phyloP scores from a whole-genome alignment of 53 echinoderm and acorn worm species.

The Holothuria scabra region DNA sequence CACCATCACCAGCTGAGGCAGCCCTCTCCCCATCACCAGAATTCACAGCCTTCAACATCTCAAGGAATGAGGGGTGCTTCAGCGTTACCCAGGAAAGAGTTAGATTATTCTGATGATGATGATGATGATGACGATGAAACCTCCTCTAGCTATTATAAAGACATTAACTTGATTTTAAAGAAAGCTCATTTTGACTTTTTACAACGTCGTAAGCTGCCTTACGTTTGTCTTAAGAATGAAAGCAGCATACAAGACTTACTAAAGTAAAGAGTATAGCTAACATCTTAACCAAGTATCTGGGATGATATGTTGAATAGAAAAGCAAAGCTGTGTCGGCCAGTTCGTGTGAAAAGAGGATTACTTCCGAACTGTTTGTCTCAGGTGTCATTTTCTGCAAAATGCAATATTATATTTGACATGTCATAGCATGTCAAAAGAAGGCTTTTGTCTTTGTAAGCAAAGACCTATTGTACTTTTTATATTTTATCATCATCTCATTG shows the following conservation, averaged over 20 bases:
- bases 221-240: background rate
- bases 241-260: background rate
- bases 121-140: background rate
- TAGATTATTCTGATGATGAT: background rate
- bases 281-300: background rate
- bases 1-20: conserved; percentile 45
- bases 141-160: conserved; percentile 31
- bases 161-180: conserved; percentile 63
- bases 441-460: too few species aligned
- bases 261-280: background rate
- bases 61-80: conserved; percentile 40
- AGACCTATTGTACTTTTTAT: too few species aligned
- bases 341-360: too few species aligned
- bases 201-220: conserved; percentile 43
- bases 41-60: conserved; percentile 30
- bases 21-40: background rate
- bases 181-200: conserved; percentile 60
- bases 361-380: too few species aligned
- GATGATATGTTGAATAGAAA: background rate
- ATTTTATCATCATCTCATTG: too few species aligned
- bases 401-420: too few species aligned
- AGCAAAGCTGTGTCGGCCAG: background rate
- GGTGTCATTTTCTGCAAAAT: too few species aligned
- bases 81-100: conserved; percentile 17
- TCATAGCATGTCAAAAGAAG: too few species aligned